A percentile compares a stretch with the other conserved stretches of the same genome.
Conservation (phyloP, 2,797 vertebrate genomes). For the Acomys russatus region DNA sequence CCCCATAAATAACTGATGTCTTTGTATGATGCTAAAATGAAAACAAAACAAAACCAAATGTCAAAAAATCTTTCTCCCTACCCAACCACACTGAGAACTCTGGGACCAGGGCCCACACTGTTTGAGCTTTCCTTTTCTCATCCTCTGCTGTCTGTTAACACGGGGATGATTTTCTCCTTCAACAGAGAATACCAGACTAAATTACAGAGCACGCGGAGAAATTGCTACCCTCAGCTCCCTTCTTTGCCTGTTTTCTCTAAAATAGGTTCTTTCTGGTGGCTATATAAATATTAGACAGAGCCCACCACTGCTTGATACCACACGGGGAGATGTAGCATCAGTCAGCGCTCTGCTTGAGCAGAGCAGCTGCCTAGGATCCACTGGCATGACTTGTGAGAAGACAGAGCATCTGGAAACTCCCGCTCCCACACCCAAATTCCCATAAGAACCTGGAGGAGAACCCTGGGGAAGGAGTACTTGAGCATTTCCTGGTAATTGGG, state of each 20-base stretch:
- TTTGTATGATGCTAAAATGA: conserved; percentile 58
- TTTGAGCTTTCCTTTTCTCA: conserved; percentile 54
- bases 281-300: conserved; percentile 81
- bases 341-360: conserved; percentile 6
- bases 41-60: too few species aligned
- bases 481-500: not conserved
- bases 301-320: conserved; percentile 71
- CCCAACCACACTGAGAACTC: conserved; percentile 65
- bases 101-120: conserved; percentile 44
- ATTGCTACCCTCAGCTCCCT: conserved; percentile 81
- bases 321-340: conserved; percentile 37
- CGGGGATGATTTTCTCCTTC: conserved; percentile 77
- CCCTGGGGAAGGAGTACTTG: not conserved
- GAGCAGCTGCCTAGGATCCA: conserved; percentile 35
- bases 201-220: conserved; percentile 82
- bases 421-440: not conserved
- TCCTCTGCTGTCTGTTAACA: conserved; percentile 76
- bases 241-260: conserved; percentile 84
- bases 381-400: not conserved
- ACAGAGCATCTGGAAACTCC: conserved; percentile 38
- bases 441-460: not conserved
- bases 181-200: conserved; percentile 76
- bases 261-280: conserved; percentile 79
- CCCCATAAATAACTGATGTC: conserved; percentile 57
- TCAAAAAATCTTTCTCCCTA: conserved; percentile 34